A percentile compares a stretch with the other conserved stretches of the same genome.
Evolutionary conservation across 2,888 invertebrate genomes (phyloP).

Genomic region (Ecdyonurus torrentis): DNA sequence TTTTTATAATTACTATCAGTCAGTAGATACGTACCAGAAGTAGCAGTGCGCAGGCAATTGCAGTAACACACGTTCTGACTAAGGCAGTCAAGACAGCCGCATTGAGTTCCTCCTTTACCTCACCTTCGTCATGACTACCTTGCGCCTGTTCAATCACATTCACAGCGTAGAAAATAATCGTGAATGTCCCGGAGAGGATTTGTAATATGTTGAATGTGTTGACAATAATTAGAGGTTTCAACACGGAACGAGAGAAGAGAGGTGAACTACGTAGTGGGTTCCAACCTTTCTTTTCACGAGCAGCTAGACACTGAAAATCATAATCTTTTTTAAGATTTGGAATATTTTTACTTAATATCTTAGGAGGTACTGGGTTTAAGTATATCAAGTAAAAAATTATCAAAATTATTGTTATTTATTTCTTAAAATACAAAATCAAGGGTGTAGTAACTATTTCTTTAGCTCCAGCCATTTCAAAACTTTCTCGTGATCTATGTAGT

Average conservation of each 20-base stretch:
- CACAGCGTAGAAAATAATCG: constrained; percentile 63
- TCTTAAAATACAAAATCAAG: too few relatives aligned
- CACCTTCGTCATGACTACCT: constrained; percentile 3
- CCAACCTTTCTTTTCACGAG: too few relatives aligned
- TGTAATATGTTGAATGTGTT: constrained; percentile 56
- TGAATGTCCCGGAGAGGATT: constrained; percentile 55
- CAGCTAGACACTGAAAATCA: too few relatives aligned
- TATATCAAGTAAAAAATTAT: too few relatives aligned
- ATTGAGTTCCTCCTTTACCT: constrained; percentile 23
- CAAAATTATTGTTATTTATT: too few relatives aligned
- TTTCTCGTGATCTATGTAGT: too few relatives aligned
- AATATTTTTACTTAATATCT: too few relatives aligned
- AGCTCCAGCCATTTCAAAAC: too few relatives aligned
- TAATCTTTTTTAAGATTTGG: too few relatives aligned
- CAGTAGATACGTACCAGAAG: constrained; percentile 34
- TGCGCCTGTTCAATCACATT: constrained; percentile 42
- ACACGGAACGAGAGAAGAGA: constrained; percentile 28
- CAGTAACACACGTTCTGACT: constrained; percentile 44
- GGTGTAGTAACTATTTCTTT: too few relatives aligned
- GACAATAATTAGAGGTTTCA: constrained; percentile 55
- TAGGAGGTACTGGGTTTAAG: too few relatives aligned
- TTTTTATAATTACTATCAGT: too few relatives aligned
- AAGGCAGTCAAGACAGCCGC: constrained; percentile 54
- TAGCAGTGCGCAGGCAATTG: constrained; percentile 46
- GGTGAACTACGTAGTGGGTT: not conserved